Evolutionary conservation across 2,888 invertebrate species (phyloP).

Genomic region (Lithophane semibrunnea): DNA sequence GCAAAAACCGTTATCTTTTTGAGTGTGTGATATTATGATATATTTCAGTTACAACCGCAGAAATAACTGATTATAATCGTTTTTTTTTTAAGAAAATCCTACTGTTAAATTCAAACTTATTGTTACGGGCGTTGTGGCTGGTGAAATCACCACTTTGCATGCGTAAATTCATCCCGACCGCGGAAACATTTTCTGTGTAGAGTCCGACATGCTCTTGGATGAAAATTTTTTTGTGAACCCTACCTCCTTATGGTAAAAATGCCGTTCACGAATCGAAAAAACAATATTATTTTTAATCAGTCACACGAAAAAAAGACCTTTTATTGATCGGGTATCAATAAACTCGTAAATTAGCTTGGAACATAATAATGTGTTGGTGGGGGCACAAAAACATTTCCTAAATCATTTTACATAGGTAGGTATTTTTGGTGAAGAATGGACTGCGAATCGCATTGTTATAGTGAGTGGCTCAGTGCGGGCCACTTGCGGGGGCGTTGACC

Average conservation of each 20-base stretch:
- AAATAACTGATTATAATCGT: neutral
- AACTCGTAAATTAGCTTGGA: neutral
- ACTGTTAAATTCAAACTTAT: neutral
- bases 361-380: neutral
- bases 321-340: neutral
- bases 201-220: neutral
- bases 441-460: constrained; percentile 67
- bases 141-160: neutral
- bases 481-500: constrained; percentile 88
- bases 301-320: neutral
- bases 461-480: constrained; percentile 72
- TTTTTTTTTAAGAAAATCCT: neutral
- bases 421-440: constrained; percentile 56
- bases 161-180: neutral
- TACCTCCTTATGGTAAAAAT: neutral
- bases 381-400: constrained; percentile 11
- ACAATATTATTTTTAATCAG: neutral
- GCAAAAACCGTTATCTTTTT: neutral
- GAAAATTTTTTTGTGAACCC: constrained; percentile 3
- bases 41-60: neutral
- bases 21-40: neutral
- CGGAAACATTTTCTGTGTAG: neutral
- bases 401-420: constrained; percentile 23
- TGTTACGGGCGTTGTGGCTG: neutral
- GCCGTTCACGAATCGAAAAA: neutral